phyloP scores from a whole-genome alignment of 2,888 invertebrate species.

The Lasioglossum oenotherae region DNA sequence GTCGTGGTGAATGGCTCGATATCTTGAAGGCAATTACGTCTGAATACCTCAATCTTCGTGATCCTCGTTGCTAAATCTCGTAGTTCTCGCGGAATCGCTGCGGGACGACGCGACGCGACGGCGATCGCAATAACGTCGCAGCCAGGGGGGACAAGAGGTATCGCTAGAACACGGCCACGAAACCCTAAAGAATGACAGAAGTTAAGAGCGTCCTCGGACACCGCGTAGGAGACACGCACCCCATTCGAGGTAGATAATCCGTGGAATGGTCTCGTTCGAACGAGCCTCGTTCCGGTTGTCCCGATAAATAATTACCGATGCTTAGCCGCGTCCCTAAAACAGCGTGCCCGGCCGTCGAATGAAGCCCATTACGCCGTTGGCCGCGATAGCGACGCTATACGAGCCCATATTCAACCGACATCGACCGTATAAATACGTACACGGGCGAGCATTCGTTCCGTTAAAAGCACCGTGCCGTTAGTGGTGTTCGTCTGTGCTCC shows the following conservation, averaged over 20 bases:
- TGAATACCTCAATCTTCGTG: background rate
- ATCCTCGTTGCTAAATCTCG: background rate
- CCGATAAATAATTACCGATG: conserved; percentile 68
- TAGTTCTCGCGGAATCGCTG: background rate
- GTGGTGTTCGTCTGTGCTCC: background rate
- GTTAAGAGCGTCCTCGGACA: conserved; percentile 21
- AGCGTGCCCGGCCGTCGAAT: conserved; percentile 25
- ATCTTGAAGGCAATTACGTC: background rate
- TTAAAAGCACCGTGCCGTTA: conserved; percentile 46
- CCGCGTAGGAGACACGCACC: conserved; percentile 6
- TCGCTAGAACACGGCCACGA: background rate
- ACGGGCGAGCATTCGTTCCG: conserved; percentile 46
- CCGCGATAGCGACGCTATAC: conserved; percentile 51
- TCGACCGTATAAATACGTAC: conserved; percentile 55
- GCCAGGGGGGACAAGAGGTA: background rate
- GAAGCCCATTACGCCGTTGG: conserved; percentile 56
- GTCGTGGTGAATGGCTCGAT: background rate
- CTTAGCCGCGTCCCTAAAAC: conserved; percentile 51
- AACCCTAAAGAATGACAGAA: conserved; percentile 37
- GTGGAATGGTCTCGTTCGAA: conserved; percentile 43
- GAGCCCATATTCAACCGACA: conserved; percentile 50
- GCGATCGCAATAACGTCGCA: background rate
- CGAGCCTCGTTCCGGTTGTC: conserved; percentile 52
- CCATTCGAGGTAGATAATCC: conserved; percentile 31
- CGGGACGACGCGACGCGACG: background rate